Evolutionary conservation across 2,797 vertebrate genomes (phyloP).

Genomic region (Coranthus polyacanthus): DNA sequence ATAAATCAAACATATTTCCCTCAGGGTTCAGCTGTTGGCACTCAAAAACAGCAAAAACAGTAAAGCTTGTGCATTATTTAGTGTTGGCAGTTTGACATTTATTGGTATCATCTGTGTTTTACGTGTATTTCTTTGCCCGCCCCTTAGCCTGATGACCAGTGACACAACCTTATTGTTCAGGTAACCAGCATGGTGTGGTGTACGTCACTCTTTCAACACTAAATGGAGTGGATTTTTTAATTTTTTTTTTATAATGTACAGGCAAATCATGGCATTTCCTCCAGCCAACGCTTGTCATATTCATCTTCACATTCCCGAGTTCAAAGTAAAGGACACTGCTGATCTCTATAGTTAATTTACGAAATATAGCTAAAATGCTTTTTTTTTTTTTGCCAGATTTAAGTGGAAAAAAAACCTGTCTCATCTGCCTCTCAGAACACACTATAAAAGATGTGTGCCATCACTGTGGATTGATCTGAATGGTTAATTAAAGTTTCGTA

Average conservation of each 20-base stretch:
- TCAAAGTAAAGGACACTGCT: background rate
- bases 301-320: constrained; percentile 15
- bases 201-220: too few relatives aligned
- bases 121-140: constrained; percentile 39
- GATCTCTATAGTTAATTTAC: constrained; percentile 9
- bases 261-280: constrained; percentile 36
- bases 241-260: too few relatives aligned
- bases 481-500: constrained; percentile 69
- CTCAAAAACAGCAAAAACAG: too few relatives aligned
- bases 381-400: constrained; percentile 7
- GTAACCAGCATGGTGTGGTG: constrained; percentile 72
- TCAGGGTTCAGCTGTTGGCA: background rate
- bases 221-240: too few relatives aligned
- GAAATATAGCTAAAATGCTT: too few relatives aligned
- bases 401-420: constrained; percentile 1
- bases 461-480: constrained; percentile 56
- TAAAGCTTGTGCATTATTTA: too few relatives aligned
- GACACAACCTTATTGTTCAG: constrained; percentile 58
- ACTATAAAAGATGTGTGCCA: constrained; percentile 24
- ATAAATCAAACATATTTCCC: background rate
- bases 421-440: constrained; percentile 33
- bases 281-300: constrained; percentile 1
- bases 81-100: background rate
- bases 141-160: constrained; percentile 71
- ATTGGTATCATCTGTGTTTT: constrained; percentile 48